A percentile compares a stretch with the other conserved stretches of the same genome.
Conservation (phyloP, 2,113 vertebrate species). For the Miniopterus natalensis region DNA sequence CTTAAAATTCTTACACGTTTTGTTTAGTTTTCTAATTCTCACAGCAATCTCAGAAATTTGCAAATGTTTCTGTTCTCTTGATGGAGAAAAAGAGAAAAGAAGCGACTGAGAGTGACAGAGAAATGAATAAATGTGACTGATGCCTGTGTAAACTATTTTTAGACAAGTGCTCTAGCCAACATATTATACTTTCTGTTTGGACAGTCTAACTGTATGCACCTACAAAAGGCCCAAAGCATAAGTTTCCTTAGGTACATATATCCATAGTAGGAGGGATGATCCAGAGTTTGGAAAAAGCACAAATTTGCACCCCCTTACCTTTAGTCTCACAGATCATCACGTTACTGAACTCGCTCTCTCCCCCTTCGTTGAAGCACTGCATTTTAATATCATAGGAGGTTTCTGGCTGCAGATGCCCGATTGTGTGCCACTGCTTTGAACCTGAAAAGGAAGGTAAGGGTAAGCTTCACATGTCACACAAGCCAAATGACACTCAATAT, state of each 20-base stretch:
- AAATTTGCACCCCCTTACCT: conserved; percentile 86
- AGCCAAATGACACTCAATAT: too few relatives aligned
- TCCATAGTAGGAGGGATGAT: not conserved
- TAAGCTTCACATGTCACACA: not conserved
- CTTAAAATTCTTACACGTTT: not conserved
- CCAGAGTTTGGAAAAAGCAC: not conserved
- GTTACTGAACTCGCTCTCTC: conserved; percentile 97
- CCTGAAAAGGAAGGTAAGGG: conserved; percentile 84
- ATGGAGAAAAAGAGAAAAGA: not conserved
- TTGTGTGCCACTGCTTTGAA: conserved; percentile 95
- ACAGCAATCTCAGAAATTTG: not conserved
- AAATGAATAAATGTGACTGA: not conserved
- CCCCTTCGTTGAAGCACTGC: conserved; percentile 96
- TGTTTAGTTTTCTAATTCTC: not conserved
- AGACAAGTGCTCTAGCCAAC: not conserved
- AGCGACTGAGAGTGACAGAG: not conserved
- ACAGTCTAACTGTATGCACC: not conserved
- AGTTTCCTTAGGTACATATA: not conserved
- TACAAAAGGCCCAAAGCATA: not conserved
- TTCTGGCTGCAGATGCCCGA: conserved; percentile 95
- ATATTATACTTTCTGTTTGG: not conserved
- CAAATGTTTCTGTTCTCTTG: conserved; percentile 20
- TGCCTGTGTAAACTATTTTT: not conserved
- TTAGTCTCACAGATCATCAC: conserved; percentile 99
- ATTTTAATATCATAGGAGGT: conserved; percentile 98